Evolutionary conservation across 1,140 invertebrate genomes (phyloP).

Genomic region (Trinorchestia longiramus): DNA sequence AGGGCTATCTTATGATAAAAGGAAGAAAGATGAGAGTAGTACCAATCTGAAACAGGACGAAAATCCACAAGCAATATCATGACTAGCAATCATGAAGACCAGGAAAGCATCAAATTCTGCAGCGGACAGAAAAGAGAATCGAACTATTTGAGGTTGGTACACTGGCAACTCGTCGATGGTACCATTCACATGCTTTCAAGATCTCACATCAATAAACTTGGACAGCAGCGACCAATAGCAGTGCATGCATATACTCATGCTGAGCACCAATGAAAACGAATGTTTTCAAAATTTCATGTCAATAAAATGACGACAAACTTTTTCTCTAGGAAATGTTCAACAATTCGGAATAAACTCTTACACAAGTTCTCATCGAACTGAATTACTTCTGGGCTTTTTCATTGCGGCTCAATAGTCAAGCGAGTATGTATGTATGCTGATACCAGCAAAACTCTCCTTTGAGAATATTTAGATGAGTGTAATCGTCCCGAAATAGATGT

Average conservation of each 20-base stretch:
- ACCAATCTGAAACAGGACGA: not conserved
- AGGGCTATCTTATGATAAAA: not conserved
- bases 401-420: not conserved
- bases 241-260: not conserved
- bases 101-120: not conserved
- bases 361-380: not conserved
- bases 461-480: not conserved
- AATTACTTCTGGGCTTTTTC: not conserved
- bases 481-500: not conserved
- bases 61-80: not conserved
- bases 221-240: not conserved
- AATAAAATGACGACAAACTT: not conserved
- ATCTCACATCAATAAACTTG: not conserved
- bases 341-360: not conserved
- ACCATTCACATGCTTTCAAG: no score
- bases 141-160: not conserved
- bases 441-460: not conserved
- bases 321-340: not conserved
- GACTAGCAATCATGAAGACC: not conserved
- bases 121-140: not conserved
- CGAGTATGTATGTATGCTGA: not conserved
- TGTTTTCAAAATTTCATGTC: not conserved
- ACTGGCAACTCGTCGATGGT: no score
- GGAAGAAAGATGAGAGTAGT: not conserved
- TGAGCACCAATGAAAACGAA: not conserved